phyloP scores from a whole-genome alignment of 2,797 vertebrate genomes.

The Champsocephalus gunnari region DNA sequence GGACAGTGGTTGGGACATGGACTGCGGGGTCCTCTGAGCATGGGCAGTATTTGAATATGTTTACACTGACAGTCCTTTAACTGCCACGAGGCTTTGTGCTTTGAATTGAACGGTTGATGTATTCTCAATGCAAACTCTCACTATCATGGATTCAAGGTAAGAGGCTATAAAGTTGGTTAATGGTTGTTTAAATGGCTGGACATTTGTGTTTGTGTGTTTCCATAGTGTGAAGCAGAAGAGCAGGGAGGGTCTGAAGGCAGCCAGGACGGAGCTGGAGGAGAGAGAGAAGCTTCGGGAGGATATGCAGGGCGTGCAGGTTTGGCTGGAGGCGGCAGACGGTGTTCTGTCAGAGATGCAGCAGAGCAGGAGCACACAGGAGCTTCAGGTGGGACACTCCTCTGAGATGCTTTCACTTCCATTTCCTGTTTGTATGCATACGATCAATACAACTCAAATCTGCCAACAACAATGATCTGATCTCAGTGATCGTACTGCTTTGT shows the following conservation, averaged over 20 bases:
- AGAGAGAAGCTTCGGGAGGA: conserved; percentile 85
- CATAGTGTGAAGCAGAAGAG: conserved; percentile 83
- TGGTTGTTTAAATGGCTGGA: not conserved
- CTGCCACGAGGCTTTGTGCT: not conserved
- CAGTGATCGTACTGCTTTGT: not conserved
- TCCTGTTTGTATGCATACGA: not conserved
- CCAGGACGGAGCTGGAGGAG: conserved; percentile 86
- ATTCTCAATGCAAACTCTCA: not conserved
- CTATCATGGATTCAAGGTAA: not conserved
- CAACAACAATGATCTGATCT: not conserved
- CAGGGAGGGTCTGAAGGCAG: conserved; percentile 77
- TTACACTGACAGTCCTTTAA: not conserved
- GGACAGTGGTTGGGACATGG: not conserved
- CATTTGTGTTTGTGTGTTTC: conserved; percentile 13
- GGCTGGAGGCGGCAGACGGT: conserved; percentile 73
- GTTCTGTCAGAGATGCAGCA: conserved; percentile 71
- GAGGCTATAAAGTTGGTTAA: not conserved
- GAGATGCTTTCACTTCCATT: not conserved
- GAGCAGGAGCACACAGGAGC: conserved; percentile 75
- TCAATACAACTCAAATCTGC: not conserved
- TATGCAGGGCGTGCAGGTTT: conserved; percentile 81
- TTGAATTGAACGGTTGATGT: not conserved
- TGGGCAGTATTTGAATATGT: not conserved
- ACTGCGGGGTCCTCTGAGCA: not conserved
- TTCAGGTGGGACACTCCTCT: conserved; percentile 84